These are phyloP conservation scores for Dasyurus viverrinus DNA, from an alignment of 2,113 vertebrate species.

Conservation along the genomic window DNA sequence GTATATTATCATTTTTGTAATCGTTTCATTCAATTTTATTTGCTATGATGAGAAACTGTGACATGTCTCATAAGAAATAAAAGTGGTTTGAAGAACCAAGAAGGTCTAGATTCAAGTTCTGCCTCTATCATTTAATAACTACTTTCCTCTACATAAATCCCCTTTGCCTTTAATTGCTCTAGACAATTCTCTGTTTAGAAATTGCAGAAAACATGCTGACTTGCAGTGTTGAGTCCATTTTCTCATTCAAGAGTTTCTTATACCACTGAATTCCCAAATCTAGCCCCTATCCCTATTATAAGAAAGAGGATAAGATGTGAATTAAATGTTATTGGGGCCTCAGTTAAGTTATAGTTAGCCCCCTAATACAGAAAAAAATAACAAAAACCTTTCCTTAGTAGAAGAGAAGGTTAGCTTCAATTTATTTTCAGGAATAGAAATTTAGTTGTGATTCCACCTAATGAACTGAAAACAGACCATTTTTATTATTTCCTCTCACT, in stretches of 20 bases:
- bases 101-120: not conserved
- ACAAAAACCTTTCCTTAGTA: too few species aligned
- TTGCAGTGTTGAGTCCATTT: not conserved
- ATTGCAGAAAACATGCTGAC: not conserved
- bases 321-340: too few species aligned
- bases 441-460: not conserved
- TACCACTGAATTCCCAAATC: not conserved
- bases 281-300: not conserved
- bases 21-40: not conserved
- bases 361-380: not conserved
- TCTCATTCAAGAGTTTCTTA: not conserved
- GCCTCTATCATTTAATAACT: not conserved
- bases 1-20: not conserved
- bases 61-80: not conserved
- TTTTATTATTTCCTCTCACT: not conserved
- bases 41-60: not conserved
- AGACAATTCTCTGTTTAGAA: not conserved
- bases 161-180: not conserved
- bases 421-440: not conserved
- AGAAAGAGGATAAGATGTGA: not conserved
- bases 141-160: not conserved
- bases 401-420: not conserved
- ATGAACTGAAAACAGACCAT: conserved; percentile 7
- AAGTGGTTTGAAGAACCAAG: not conserved
- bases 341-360: not conserved